Base-by-base conservation (phyloP, 2,888 invertebrate species). In the Scaptomyza parva region DNA sequence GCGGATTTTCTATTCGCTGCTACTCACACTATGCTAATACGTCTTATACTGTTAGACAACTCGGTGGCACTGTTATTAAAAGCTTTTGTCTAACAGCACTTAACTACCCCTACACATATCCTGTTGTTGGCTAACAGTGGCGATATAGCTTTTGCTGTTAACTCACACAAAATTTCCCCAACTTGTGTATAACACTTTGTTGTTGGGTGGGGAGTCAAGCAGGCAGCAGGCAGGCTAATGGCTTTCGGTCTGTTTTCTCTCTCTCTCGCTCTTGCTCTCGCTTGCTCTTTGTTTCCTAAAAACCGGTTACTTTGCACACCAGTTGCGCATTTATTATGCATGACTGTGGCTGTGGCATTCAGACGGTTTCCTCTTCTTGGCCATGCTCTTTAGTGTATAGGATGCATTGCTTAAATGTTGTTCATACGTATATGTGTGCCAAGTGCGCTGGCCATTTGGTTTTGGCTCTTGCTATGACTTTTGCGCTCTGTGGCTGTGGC, bases 301-400 rank as follows among this genome's bases (percentile, higher is more conserved):
- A 84, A 86, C 84, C 84, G 88, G 84, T 88, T 88, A 63, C 74
- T 80, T 80, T 68, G 70, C 80, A 85, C 85, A 85, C 85, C 85
- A 85, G 85, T 85, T 85, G 85, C 85, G 88, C 85, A 85, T 85
- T 85, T 85, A 88, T 85, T 85, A 85, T 85, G 82, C 85, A 85
- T 83, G 74, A 50, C 53, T 58, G 18, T 55, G 59, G 35, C 59
- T 60, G 22, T 41, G 61, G 62, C 55, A 60, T 70, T 58, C 54
- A 43, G 28, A 54, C 59, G 64, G 63, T 66, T 59, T 37, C 37
- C 37, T 37, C 72, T 59, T 37, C 72, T 59, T 72, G 57, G 70
- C 50, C 63, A 65, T 64, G 60, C 61, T 64, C 41, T 64, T 59
- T 20, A 3, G 17, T 37, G n/a, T n/a, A 37, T 37, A 37, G 50